Evolutionary conservation across 1,140 invertebrate genomes (phyloP), one percentile per base, ranked within the genome.

Genomic region (Neodiprion pinetum): DNA sequence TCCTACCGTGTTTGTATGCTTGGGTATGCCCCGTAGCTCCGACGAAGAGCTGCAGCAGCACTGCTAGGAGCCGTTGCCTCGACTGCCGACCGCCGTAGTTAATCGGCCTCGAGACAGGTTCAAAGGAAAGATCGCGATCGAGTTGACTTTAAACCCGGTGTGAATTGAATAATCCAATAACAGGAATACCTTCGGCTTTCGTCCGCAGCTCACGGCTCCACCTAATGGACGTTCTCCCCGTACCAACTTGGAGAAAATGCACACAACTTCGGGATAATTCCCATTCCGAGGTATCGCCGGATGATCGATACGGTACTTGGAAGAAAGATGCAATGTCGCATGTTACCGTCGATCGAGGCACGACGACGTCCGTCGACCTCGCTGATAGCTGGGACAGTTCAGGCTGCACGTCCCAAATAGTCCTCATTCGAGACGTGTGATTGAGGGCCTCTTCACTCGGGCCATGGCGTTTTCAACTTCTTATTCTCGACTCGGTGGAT

Each of bases 1-100:
- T 71, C 70, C 48, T 71, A 71, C 70, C 48, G 23, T 48, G 70
- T 71, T 71, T 71, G 40, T 71, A 71, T 49, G 70, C 40, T 14
- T 48, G n/a, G n/a, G 70, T 61, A 10, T 14, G 10, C 53, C 53
- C n/a, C 53, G 53, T 61, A 61, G 53, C 28, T 40, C 28, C 28
- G 28, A 40, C 28, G 28, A 40, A 40, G 28, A 40, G 28, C 28
- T 40, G 28, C 28, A 40, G 28, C 28, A 21, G 28, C 5, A 5
- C 28, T 40, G 28, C 28, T 40, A 40, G 28, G 28, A 40, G 28
- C 28, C 28, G 28, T 40, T 40, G 28, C 28, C 28, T 40, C 28
- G 28, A 40, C 28, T 40, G 17, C 61, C 61, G 61, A 65, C 61
- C 17, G 12, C 2, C 61, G 61, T 40, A 40, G 68, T 28, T 69